These are phyloP conservation scores for Pyrrhia umbra DNA, from an alignment of 2,888 invertebrate species.

Conservation along the genomic window DNA sequence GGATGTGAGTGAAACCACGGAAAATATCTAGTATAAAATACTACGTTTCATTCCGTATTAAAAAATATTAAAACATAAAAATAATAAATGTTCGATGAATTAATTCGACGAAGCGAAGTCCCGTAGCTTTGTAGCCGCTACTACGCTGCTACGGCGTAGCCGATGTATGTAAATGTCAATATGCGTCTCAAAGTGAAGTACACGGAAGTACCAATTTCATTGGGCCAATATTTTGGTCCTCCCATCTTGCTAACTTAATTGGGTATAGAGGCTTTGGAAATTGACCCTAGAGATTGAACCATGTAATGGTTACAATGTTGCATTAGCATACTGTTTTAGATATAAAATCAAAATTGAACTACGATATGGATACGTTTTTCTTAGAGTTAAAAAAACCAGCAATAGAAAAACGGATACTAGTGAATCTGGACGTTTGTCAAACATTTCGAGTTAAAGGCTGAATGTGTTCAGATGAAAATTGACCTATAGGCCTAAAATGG, in stretches of 20 bases:
- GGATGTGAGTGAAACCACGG: too few relatives aligned
- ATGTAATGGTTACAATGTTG: not conserved
- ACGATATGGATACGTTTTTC: too few relatives aligned
- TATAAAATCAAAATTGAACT: not conserved
- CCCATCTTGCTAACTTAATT: slow-evolving; percentile 1
- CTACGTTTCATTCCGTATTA: too few relatives aligned
- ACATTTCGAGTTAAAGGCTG: too few relatives aligned
- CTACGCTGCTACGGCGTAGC: slow-evolving; percentile 44
- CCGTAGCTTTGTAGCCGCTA: not conserved
- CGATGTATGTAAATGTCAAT: slow-evolving; percentile 20
- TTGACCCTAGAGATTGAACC: not conserved
- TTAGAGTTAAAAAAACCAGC: too few relatives aligned
- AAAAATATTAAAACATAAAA: not conserved
- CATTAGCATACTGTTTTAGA: not conserved
- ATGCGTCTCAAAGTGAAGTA: slow-evolving; percentile 1
- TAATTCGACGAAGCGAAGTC: slow-evolving; percentile 25
- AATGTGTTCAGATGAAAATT: too few relatives aligned
- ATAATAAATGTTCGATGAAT: not conserved
- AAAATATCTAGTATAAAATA: too few relatives aligned
- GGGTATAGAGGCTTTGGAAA: slow-evolving; percentile 1
- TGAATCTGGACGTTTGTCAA: too few relatives aligned
- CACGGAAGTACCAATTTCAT: not conserved
- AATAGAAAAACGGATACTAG: too few relatives aligned
- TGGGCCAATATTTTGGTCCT: not conserved
- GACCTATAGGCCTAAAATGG: too few relatives aligned